Evolutionary conservation across 1,140 invertebrate genomes (phyloP), one percentile per base, ranked within the genome.

Genomic region (Heliconius nattereri): DNA sequence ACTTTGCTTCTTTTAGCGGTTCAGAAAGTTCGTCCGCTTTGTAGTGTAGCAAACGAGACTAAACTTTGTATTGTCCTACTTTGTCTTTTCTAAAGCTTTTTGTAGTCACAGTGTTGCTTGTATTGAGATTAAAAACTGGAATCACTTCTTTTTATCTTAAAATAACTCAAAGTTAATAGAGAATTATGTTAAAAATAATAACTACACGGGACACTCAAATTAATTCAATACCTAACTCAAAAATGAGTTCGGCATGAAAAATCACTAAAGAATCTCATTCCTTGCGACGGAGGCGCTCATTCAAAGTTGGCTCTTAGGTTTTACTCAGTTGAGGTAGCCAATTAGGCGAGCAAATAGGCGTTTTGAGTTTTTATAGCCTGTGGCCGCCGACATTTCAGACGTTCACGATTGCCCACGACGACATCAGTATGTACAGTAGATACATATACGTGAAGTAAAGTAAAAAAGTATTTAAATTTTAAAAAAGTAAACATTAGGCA

Each of bases 311-410:
- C 29, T 49, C 76, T 71, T 72, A 29, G 60, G 57, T 76, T 78
- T 78, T 81, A 75, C 80, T 45, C 71, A 32, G 76, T 71, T 66
- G 80, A 75, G 73, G 76, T 78, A 60, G 81, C 84, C 85, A 86
- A 86, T 86, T 86, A 86, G 84, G 76, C 80, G 78, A 76, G 80
- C 83, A 81, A 85, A 84, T 81, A 78, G 80, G 60, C 76, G 75
- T 78, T 72, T 75, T 78, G 40, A 75, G 73, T 78, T 81, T 81
- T 78, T 81, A 75, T 71, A 45, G 77, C 74, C 79, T 81, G 79
- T 75, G 74, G 78, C 70, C 71, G 71, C 13, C 78, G 73, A 81
- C 77, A 84, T 83, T 83, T 80, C 72, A 76, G 71, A 40, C 76
- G 71, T 57, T 77, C 77, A 66, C 45, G 77, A 73, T 73, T 40